A percentile compares a stretch with the other conserved stretches of the same genome.
These are phyloP conservation scores for Halocaridina rubra DNA, from an alignment of 2,888 invertebrate species.

Conservation along the genomic window DNA sequence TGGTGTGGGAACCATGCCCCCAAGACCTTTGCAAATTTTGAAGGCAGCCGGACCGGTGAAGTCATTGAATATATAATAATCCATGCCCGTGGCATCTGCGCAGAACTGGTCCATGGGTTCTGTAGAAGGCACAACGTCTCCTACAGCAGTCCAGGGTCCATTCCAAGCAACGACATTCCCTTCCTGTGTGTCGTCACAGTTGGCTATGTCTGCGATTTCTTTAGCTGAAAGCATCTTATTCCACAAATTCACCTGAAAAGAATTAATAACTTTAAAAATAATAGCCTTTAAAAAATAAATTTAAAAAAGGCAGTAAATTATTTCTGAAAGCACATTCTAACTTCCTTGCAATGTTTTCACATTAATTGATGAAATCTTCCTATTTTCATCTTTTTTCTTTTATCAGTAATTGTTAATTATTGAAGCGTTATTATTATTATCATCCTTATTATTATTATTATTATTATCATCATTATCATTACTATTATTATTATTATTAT, in stretches of 20 bases:
- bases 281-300: neutral
- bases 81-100: slow-evolving; percentile 13
- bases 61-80: slow-evolving; percentile 44
- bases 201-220: slow-evolving; percentile 25
- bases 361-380: too few relatives aligned
- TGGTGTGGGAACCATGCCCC: slow-evolving; percentile 38
- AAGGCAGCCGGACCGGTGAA: slow-evolving; percentile 39
- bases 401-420: too few relatives aligned
- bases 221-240: slow-evolving; percentile 23
- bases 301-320: neutral
- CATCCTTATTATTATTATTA: too few relatives aligned
- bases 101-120: slow-evolving; percentile 33
- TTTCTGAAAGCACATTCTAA: neutral
- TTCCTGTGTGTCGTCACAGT: slow-evolving; percentile 6
- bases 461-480: too few relatives aligned
- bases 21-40: slow-evolving; percentile 51
- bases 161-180: slow-evolving; percentile 50
- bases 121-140: slow-evolving; percentile 11
- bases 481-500: too few relatives aligned
- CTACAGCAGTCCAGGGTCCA: slow-evolving; percentile 25
- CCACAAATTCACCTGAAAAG: slow-evolving; percentile 53
- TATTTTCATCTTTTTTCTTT: too few relatives aligned
- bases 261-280: neutral
- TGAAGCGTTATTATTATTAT: too few relatives aligned
- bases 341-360: neutral